Percentiles rank a stretch among this genome's conserved stretches.
Conservation (phyloP, 2,888 invertebrate genomes). For the Tenthredo livida region DNA sequence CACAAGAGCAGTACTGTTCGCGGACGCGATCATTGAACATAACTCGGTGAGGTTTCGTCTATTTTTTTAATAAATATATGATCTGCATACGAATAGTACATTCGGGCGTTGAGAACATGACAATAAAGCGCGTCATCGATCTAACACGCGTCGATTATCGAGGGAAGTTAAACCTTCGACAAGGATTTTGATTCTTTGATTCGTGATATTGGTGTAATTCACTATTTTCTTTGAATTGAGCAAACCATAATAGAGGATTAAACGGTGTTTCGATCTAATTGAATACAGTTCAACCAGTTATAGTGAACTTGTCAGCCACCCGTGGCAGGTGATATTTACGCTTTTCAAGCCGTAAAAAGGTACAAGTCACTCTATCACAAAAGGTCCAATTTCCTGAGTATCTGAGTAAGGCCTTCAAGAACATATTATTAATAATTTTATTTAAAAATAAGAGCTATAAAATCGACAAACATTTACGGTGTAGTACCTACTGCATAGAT, state of each 20-base stretch:
- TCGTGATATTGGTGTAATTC: background rate
- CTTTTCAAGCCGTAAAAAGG: background rate
- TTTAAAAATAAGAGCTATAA: too few relatives aligned
- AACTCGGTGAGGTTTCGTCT: slow-evolving; percentile 4
- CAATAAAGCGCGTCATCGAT: background rate
- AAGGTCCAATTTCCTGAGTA: background rate
- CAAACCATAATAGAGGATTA: background rate
- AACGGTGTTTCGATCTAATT: background rate
- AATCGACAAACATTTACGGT: too few relatives aligned
- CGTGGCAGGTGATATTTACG: background rate
- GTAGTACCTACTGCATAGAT: too few relatives aligned
- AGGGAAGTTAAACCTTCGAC: background rate
- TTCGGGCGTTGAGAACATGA: background rate
- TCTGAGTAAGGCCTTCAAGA: too few relatives aligned
- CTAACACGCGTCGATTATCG: background rate
- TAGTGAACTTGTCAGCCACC: background rate
- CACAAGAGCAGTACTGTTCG: background rate
- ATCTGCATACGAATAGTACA: background rate
- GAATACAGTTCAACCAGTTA: background rate
- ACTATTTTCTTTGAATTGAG: background rate
- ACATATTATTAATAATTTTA: too few relatives aligned
- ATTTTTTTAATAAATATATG: background rate
- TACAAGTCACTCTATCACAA: background rate
- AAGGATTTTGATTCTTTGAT: background rate
- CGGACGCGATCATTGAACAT: slow-evolving; percentile 1